Evolutionary conservation across 1,140 invertebrate species (phyloP), one percentile per base, ranked within the genome.

Genomic region (Ceratitis capitata): DNA sequence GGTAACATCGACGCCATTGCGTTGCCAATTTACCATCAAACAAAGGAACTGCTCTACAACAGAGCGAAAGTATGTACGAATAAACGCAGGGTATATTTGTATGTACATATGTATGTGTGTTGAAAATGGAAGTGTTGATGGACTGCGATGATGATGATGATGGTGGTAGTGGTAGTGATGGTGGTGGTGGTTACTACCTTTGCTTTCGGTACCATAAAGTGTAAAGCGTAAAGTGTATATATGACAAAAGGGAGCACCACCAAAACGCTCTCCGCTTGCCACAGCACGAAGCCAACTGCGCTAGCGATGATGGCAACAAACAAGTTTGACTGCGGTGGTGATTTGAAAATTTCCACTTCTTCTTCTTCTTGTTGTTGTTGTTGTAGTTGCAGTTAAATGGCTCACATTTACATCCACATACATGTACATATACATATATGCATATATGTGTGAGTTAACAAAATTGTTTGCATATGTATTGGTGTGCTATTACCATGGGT

Each of bases 271-370:
- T 19, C n/a, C 23, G 26, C 58, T 16, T 32, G 26, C 58, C 58
- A 29, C 12, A 16, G 58, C 29, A 61, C 58, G 61, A 35, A 35
- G 35, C 14, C 61, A 9, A 69, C 61, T 4, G 61, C 58, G 23
- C 61, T 69, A 35, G 29, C 39, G 61, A 29, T 69, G 61, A 32
- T 69, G 51, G n/a, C n/a, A 32, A 29, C 61, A 69, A 69, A 69
- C 61, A 7, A 69, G 61, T 51, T 56, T 84, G 83, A 39, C 47
- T 56, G 51, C 56, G n/a, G 83, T 84, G 35, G 84, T 85, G 58
- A 64, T 85, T n/a, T n/a, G n/a, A n/a, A n/a, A n/a, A n/a, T n/a
- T 85, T 58, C 29, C 12, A 74, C n/a, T n/a, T n/a, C n/a, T n/a
- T n/a, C n/a, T n/a, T n/a, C n/a, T n/a, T 26, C 3, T 45, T 7